Percentiles rank a stretch among this genome's conserved stretches.
Conservation (phyloP, 2,888 invertebrate species). For the Thalpophila matura region DNA sequence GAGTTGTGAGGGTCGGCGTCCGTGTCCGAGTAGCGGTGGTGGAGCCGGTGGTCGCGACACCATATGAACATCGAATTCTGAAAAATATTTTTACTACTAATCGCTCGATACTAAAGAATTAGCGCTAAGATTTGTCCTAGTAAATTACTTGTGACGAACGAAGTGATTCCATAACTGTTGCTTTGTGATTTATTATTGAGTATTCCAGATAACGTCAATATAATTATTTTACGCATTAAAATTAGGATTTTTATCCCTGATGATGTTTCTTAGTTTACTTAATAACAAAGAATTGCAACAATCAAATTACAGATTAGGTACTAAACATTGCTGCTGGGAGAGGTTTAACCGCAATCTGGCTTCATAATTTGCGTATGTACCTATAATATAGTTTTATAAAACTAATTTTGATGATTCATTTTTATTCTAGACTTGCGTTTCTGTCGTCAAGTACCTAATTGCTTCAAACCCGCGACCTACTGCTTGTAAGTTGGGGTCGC, state of each 20-base stretch:
- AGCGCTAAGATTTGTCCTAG: too few relatives aligned
- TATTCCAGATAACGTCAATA: not conserved
- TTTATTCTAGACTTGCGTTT: not conserved
- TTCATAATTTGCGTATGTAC: slow-evolving; percentile 29
- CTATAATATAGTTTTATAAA: too few relatives aligned
- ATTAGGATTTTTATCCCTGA: too few relatives aligned
- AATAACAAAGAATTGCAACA: slow-evolving; percentile 1
- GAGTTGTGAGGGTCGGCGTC: slow-evolving; percentile 96
- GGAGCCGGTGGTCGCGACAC: slow-evolving; percentile 95
- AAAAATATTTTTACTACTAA: slow-evolving; percentile 5
- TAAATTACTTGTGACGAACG: not conserved
- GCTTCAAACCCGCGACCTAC: too few relatives aligned
- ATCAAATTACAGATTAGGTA: slow-evolving; percentile 11
- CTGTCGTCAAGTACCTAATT: too few relatives aligned
- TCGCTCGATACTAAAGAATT: not conserved
- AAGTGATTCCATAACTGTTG: too few relatives aligned
- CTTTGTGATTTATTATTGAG: too few relatives aligned
- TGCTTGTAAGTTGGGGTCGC: too few relatives aligned
- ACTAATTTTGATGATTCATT: not conserved
- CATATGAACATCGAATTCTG: slow-evolving; percentile 94
- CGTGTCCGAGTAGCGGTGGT: slow-evolving; percentile 93
- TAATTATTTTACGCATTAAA: not conserved
- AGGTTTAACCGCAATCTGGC: slow-evolving; percentile 30
- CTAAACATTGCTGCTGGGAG: slow-evolving; percentile 13
- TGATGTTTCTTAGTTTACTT: not conserved